These are phyloP conservation scores for Cebidichthys violaceus DNA, from an alignment of 2,113 vertebrate species.

Conservation along the genomic window DNA sequence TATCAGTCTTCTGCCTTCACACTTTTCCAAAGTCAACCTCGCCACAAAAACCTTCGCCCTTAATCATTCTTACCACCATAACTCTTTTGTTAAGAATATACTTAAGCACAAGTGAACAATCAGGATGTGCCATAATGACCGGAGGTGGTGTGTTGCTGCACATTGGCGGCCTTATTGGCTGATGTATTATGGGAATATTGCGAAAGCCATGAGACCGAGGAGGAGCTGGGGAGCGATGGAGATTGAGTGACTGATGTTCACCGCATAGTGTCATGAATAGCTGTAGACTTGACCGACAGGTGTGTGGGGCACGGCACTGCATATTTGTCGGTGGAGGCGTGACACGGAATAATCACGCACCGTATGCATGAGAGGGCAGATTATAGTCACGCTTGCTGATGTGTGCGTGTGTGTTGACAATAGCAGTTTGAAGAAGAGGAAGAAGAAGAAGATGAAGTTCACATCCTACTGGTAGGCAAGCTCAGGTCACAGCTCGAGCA, in stretches of 20 bases:
- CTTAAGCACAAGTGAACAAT: constrained; percentile 46
- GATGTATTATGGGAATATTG: constrained; percentile 46
- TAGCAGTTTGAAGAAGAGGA: background rate
- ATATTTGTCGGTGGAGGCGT: constrained; percentile 39
- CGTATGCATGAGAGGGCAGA: background rate
- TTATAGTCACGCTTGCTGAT: background rate
- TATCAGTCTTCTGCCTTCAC: background rate
- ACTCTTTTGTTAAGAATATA: constrained; percentile 30
- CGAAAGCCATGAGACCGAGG: constrained; percentile 69
- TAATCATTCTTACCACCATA: background rate
- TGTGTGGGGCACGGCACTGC: constrained; percentile 12
- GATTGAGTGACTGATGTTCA: constrained; percentile 64
- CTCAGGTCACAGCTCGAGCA: background rate
- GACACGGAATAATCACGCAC: constrained; percentile 55
- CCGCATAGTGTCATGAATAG: constrained; percentile 41
- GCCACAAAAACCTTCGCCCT: background rate
- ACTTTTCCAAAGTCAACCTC: background rate
- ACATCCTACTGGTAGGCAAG: background rate
- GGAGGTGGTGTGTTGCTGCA: constrained; percentile 67
- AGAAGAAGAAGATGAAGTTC: background rate
- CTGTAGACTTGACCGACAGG: constrained; percentile 16
- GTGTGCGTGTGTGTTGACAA: background rate
- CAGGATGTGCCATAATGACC: constrained; percentile 48
- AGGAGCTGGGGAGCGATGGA: constrained; percentile 57
- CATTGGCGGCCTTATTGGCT: constrained; percentile 64